Percentiles rank a stretch among this genome's conserved stretches.
These are phyloP conservation scores for Acanthosepion esculentum DNA, from an alignment of 2,888 invertebrate genomes.

Conservation along the genomic window DNA sequence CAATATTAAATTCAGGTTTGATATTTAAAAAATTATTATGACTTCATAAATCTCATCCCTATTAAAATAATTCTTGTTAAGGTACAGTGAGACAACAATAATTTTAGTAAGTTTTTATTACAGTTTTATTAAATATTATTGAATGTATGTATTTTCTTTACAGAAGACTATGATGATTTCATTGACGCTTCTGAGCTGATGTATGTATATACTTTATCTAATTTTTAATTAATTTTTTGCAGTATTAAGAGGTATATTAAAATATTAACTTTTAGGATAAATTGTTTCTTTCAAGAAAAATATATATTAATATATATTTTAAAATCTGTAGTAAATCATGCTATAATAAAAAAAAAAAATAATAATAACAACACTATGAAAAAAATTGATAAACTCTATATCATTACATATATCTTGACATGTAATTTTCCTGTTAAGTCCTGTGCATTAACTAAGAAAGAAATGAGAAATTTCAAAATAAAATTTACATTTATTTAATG, in stretches of 20 bases:
- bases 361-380: neutral
- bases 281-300: neutral
- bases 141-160: constrained; percentile 43
- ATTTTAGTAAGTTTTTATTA: constrained; percentile 41
- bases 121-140: neutral
- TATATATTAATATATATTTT: neutral
- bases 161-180: constrained; percentile 60
- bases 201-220: constrained; percentile 15
- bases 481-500: neutral
- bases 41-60: neutral
- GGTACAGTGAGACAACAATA: neutral
- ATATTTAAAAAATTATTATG: too few species aligned
- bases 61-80: neutral
- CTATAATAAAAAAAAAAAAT: neutral
- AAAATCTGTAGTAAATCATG: neutral
- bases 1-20: neutral
- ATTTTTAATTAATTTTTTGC: neutral
- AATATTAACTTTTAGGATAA: neutral
- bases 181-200: constrained; percentile 54
- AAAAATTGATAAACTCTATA: neutral
- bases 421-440: too few species aligned
- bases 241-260: neutral
- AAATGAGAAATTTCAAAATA: too few species aligned
- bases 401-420: too few species aligned
- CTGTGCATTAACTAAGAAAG: too few species aligned